A percentile compares a stretch with the other conserved stretches of the same genome.
Evolutionary conservation across 2,113 vertebrate genomes (phyloP).

Genomic region (Leucopsar rothschildi): DNA sequence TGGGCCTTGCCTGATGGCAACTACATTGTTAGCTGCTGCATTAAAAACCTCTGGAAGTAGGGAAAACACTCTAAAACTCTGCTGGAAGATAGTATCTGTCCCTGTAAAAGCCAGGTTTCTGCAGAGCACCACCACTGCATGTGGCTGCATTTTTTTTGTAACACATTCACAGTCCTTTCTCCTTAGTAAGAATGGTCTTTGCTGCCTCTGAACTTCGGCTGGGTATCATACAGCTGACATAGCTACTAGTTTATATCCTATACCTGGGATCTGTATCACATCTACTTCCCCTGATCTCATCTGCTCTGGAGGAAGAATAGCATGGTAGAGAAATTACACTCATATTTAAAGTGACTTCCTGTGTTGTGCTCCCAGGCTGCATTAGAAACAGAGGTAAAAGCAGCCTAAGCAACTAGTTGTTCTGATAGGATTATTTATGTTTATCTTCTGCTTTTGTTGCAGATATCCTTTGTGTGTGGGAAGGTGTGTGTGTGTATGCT

Average conservation of each 20-base stretch:
- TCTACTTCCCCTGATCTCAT: neutral
- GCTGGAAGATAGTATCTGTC: neutral
- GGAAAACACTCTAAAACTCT: neutral
- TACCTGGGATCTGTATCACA: neutral
- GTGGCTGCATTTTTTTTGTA: neutral
- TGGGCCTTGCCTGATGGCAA: neutral
- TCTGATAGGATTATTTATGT: neutral
- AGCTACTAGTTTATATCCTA: neutral
- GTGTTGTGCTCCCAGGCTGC: neutral
- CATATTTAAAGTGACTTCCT: neutral
- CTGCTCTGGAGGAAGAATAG: neutral
- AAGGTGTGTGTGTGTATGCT: neutral
- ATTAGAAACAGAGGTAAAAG: neutral
- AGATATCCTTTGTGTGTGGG: neutral
- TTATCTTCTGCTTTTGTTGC: neutral
- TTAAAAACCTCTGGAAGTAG: neutral
- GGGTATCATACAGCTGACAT: neutral
- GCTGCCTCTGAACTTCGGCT: neutral
- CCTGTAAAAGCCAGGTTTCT: neutral
- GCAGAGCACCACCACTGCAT: rapidly evolving
- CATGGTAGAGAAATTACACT: neutral
- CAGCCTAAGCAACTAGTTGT: neutral
- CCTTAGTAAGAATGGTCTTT: neutral
- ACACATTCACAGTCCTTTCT: neutral
- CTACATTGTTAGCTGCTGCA: neutral